Evolutionary conservation across 2,113 vertebrate genomes (phyloP).

Genomic region (Callospermophilus lateralis): DNA sequence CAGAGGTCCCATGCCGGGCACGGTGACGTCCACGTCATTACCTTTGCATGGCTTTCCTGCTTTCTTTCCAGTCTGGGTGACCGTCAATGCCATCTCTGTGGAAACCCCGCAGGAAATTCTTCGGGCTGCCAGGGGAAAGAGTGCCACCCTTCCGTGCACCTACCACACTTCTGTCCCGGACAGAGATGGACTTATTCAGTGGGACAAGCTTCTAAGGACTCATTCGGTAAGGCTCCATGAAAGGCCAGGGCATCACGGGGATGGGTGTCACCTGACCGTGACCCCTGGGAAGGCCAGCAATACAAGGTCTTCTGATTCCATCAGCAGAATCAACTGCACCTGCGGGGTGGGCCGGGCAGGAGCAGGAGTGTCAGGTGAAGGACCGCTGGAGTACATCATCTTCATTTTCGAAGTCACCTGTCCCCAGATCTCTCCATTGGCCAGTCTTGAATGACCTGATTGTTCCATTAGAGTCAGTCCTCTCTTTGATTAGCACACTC

Average conservation of each 20-base stretch:
- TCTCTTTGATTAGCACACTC: background rate
- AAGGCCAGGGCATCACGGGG: accelerated
- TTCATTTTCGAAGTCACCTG: background rate
- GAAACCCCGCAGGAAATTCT: slow-evolving; percentile 80
- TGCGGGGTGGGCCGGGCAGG: background rate
- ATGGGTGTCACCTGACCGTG: background rate
- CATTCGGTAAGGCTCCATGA: slow-evolving; percentile 63
- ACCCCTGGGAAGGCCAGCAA: background rate
- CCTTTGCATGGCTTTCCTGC: slow-evolving; percentile 29
- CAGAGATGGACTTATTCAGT: background rate
- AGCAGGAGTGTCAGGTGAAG: no score
- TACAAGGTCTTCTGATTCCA: background rate
- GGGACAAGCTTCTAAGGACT: slow-evolving; percentile 73
- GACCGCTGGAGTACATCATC: background rate
- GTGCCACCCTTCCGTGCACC: slow-evolving; percentile 86
- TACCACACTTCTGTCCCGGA: slow-evolving; percentile 63
- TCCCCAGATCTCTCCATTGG: background rate
- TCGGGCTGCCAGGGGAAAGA: slow-evolving; percentile 85
- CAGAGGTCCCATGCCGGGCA: background rate
- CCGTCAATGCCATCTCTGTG: slow-evolving; percentile 86
- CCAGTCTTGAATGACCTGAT: background rate
- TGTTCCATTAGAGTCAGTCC: background rate
- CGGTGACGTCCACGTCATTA: background rate
- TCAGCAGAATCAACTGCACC: background rate
- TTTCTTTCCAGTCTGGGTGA: slow-evolving; percentile 86